Evolutionary conservation across 1,140 invertebrate species (phyloP).

Genomic region (Drosophila arawakana): DNA sequence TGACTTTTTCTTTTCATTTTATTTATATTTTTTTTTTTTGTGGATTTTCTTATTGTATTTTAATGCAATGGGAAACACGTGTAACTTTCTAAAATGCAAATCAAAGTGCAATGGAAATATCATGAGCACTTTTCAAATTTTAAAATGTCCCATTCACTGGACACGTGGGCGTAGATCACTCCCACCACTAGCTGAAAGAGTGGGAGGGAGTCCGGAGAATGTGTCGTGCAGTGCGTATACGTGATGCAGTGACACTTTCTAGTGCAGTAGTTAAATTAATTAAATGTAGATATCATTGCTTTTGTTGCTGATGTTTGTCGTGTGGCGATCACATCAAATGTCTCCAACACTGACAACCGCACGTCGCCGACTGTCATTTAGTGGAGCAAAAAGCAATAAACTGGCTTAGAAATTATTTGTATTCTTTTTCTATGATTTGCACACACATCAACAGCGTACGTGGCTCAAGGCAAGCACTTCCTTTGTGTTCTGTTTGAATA

Average conservation of each 20-base stretch:
- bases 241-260: constrained; percentile 72
- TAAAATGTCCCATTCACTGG: constrained; percentile 40
- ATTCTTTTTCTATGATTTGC: constrained; percentile 1
- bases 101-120: constrained; percentile 73
- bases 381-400: constrained; percentile 54
- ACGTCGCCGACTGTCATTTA: constrained; percentile 70
- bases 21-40: constrained; percentile 20
- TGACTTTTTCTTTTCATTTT: constrained; percentile 43
- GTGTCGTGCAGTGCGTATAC: constrained; percentile 68
- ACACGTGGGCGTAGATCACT: constrained; percentile 61
- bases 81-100: constrained; percentile 81
- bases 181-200: neutral
- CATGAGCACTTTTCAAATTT: constrained; percentile 74
- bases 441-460: constrained; percentile 3
- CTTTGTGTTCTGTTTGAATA: constrained; percentile 27
- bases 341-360: constrained; percentile 53
- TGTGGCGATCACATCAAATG: constrained; percentile 48
- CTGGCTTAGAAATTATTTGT: constrained; percentile 53
- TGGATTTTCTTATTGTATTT: constrained; percentile 46
- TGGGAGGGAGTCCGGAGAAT: constrained; percentile 15
- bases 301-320: neutral
- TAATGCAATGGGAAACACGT: constrained; percentile 72
- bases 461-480: constrained; percentile 28
- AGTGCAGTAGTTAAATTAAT: constrained; percentile 68
- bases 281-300: constrained; percentile 35